These are phyloP conservation scores for Prionace glauca DNA, from an alignment of 2,797 vertebrate genomes.

Conservation along the genomic window DNA sequence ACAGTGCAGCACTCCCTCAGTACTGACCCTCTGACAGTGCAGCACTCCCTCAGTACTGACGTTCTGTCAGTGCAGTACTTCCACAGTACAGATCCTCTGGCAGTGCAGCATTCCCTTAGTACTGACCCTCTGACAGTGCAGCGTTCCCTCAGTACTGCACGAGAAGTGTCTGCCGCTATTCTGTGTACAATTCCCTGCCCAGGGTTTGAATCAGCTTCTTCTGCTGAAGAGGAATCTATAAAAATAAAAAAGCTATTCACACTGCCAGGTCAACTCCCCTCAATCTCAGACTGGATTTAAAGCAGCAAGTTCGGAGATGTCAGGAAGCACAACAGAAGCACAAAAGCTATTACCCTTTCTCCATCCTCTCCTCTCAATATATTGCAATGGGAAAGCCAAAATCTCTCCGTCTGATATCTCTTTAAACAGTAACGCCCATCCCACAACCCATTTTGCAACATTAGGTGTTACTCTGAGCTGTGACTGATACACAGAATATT, in stretches of 20 bases:
- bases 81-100: no score
- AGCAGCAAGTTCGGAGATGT: not conserved
- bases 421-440: not conserved
- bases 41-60: no score
- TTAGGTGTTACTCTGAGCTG: not conserved
- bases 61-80: no score
- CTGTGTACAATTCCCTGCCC: not conserved
- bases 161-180: not conserved
- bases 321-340: not conserved
- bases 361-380: not conserved
- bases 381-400: not conserved
- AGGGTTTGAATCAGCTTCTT: no score
- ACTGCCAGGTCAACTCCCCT: no score
- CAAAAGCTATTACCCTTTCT: not conserved
- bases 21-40: no score
- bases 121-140: not conserved
- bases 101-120: not conserved
- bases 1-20: no score
- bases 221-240: no score
- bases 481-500: not conserved
- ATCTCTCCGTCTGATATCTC: not conserved
- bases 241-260: no score
- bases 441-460: not conserved
- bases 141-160: not conserved
- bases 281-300: not conserved